Evolutionary conservation across 2,888 invertebrate species (phyloP).

Genomic region (Spatulosminthurus flaviceps): DNA sequence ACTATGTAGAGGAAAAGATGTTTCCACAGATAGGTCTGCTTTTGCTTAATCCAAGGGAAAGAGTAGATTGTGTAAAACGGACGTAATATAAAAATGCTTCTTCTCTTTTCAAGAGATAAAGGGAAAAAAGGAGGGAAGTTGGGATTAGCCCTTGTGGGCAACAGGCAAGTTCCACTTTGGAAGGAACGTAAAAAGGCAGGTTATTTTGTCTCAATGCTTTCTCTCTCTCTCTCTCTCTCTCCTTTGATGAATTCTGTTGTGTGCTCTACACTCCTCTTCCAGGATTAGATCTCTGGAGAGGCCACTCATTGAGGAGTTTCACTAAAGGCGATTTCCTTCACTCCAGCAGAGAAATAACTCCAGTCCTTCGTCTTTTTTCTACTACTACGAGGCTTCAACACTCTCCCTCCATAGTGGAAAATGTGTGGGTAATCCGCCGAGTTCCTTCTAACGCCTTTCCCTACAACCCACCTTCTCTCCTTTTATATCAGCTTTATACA

Average conservation of each 20-base stretch:
- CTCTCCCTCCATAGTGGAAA: neutral
- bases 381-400: neutral
- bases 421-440: neutral
- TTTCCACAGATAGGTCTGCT: neutral
- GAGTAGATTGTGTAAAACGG: neutral
- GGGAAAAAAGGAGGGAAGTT: neutral
- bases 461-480: no score
- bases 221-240: no score
- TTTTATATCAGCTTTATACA: no score
- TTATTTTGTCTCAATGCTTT: slow-evolving; percentile 27
- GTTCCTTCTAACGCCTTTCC: neutral
- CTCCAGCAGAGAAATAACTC: slow-evolving; percentile 6
- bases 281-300: slow-evolving; percentile 29
- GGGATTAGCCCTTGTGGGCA: slow-evolving; percentile 29
- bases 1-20: neutral
- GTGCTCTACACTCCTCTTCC: slow-evolving; percentile 20
- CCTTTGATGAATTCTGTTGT: slow-evolving; percentile 29
- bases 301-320: slow-evolving; percentile 19
- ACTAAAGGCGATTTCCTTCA: slow-evolving; percentile 21
- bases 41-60: neutral
- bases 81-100: neutral
- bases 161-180: slow-evolving; percentile 21
- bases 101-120: slow-evolving; percentile 9
- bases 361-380: no score
- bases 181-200: neutral